Evolutionary conservation across 2,113 vertebrate genomes (phyloP).

Genomic region (Jacana jacana): DNA sequence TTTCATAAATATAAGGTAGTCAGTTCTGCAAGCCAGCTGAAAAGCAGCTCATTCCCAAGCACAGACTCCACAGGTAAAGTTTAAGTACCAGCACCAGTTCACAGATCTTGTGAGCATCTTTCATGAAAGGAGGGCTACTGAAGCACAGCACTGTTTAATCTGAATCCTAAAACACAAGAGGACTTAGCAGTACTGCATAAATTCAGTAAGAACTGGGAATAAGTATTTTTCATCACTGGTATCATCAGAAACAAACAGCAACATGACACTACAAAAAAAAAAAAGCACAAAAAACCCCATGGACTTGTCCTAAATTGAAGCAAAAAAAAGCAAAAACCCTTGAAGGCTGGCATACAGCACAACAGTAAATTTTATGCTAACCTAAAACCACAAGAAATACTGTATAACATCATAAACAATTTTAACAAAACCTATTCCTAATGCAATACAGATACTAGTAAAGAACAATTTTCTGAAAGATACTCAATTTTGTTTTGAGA

Average conservation of each 20-base stretch:
- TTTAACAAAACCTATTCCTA: neutral
- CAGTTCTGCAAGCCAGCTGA: neutral
- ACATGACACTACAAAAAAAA: neutral
- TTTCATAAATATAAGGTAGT: neutral
- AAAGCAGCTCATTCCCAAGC: neutral
- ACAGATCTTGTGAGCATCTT: neutral
- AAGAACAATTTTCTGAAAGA: neutral
- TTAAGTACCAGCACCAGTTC: neutral
- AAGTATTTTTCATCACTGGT: neutral
- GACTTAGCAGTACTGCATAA: neutral
- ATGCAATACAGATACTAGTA: neutral
- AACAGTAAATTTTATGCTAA: neutral
- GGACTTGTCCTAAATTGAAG: slow-evolving; percentile 10
- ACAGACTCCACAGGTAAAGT: neutral
- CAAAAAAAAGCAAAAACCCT: neutral
- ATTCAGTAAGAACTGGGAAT: neutral
- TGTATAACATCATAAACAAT: neutral
- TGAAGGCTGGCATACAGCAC: neutral
- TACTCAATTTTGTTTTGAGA: neutral
- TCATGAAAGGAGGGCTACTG: neutral
- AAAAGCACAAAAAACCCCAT: neutral
- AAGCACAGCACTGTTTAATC: neutral
- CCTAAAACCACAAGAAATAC: neutral
- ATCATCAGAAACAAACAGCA: neutral
- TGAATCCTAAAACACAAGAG: neutral